A percentile compares a stretch with the other conserved stretches of the same genome.
Conservation (phyloP, 2,888 invertebrate species). For the Microctonus aethiopoides region DNA sequence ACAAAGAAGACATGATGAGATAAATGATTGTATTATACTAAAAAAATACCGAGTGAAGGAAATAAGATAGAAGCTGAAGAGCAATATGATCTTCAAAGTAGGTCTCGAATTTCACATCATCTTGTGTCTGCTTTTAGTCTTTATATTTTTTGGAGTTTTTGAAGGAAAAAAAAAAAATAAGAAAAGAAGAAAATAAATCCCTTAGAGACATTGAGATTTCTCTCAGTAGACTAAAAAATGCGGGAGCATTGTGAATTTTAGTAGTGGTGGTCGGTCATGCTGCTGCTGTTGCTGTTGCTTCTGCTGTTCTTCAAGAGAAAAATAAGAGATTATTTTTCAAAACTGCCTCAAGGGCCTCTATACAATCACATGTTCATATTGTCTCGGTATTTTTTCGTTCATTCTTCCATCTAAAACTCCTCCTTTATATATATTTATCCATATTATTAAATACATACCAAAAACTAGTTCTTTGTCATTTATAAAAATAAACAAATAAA, state of each 20-base stretch:
- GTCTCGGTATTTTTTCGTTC: neutral
- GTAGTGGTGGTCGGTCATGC: neutral
- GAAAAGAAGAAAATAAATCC: neutral
- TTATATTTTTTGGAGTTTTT: neutral
- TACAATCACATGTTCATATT: neutral
- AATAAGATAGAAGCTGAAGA: neutral
- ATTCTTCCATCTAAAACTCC: neutral
- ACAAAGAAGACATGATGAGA: no score
- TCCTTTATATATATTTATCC: neutral
- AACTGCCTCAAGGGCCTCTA: neutral
- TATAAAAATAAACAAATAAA: no score
- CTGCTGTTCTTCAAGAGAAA: neutral
- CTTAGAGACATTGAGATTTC: neutral
- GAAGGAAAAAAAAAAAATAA: neutral
- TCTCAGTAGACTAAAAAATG: neutral
- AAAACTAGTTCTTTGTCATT: no score
- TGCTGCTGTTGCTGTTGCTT: neutral
- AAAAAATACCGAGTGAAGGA: neutral
- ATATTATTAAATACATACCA: neutral
- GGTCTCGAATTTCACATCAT: neutral
- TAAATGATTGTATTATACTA: neutral
- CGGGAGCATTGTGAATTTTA: slow-evolving; percentile 30
- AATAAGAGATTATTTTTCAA: neutral
- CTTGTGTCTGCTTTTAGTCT: neutral
- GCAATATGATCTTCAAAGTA: neutral